Base-by-base conservation (phyloP, 1,140 invertebrate species). In the Tenebrio molitor region DNA sequence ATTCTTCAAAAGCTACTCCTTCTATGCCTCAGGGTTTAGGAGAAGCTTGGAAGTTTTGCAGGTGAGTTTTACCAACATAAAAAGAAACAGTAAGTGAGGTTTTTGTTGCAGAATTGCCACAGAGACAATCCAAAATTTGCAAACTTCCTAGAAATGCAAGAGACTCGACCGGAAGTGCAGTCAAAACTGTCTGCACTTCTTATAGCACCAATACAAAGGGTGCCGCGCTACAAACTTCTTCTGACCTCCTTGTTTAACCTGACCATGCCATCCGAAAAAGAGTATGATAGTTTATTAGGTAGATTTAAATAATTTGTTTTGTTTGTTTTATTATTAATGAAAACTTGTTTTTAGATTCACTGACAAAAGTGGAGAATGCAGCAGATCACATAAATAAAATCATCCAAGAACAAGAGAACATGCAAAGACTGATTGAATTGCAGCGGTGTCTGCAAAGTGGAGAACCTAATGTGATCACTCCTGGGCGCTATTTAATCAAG, bases 1-100 rank as follows among this genome's bases (percentile, higher is more conserved):
- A 6, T 93, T 91, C 82, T 89, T 94, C 16, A 94, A 93, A 81
- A 81, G 93, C 10, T 94, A 94, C 77, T 91, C 92, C 1, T 88
- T 90, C 1, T 93, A 93, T 83, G 92, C 92, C 0, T 92, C 91
- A 64, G 91, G 92, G 78, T 93, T 92, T 81, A 89, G 89, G 74
- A 86, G 87, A 69, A 86, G 88, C 1, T 78, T 89, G 63, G 81
- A 84, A 16, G 73, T 89, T 63, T 70, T 89, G 65, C 87, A 89
- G 80, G 86, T 87, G 83, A 71, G 68, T 71, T 6, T 44, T n/a
- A n/a, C n/a, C 67, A 25, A n/a, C n/a, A n/a, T n/a, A n/a, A n/a
- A n/a, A n/a, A n/a, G n/a, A n/a, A n/a, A n/a, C n/a, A n/a, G n/a
- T n/a, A n/a, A n/a, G n/a, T n/a, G n/a, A n/a, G n/a, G n/a, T n/a